Evolutionary conservation across 2,797 vertebrate genomes (phyloP).

Genomic region (Mormyrops attenuatus): DNA sequence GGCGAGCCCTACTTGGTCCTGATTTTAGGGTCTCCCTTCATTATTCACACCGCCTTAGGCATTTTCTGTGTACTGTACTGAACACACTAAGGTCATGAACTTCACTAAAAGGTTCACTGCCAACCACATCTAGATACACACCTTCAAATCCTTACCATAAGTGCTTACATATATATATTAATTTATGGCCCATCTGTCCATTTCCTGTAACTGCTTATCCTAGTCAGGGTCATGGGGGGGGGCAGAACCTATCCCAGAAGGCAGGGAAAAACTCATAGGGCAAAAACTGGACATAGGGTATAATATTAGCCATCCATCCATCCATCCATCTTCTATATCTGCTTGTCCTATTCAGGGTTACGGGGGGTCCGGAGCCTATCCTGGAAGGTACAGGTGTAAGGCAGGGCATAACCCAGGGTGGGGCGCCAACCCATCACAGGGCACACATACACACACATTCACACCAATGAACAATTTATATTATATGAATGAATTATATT

Average conservation of each 20-base stretch:
- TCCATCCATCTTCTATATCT: neutral
- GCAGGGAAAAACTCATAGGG: neutral
- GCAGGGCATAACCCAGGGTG: neutral
- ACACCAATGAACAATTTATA: neutral
- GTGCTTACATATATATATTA: neutral
- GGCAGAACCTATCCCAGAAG: neutral
- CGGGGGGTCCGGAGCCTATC: neutral
- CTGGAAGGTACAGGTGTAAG: neutral
- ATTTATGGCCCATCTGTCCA: neutral
- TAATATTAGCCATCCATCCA: neutral
- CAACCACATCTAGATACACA: neutral
- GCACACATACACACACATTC: neutral
- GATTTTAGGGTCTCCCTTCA: neutral
- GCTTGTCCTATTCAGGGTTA: neutral
- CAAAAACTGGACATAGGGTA: no score
- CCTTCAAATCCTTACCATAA: neutral
- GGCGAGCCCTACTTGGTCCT: constrained; percentile 63
- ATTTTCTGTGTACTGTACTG: neutral
- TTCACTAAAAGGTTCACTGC: neutral
- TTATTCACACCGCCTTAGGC: neutral
- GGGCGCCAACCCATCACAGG: neutral
- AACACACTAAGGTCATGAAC: neutral
- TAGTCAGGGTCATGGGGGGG: neutral
- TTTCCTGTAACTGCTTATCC: neutral
- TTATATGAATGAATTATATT: neutral